Percentiles rank a stretch among this genome's conserved stretches.
phyloP scores from a whole-genome alignment of 1,140 invertebrate species.

The Holotrichia oblita region DNA sequence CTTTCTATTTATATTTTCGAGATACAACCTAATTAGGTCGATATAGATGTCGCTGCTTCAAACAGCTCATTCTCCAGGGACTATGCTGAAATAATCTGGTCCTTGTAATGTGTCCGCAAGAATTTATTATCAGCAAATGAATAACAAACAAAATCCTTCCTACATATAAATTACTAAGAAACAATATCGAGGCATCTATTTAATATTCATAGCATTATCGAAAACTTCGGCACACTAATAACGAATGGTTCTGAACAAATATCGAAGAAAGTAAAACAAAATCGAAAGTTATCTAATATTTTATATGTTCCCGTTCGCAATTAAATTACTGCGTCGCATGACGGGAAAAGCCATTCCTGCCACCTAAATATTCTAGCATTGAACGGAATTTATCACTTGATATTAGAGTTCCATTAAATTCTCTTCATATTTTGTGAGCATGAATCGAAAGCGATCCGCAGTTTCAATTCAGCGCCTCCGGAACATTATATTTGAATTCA shows the following conservation, averaged over 20 bases:
- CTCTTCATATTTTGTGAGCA: constrained; percentile 27
- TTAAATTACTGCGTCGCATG: not conserved
- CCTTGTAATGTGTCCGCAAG: too few species aligned
- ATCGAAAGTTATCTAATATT: not conserved
- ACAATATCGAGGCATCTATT: not conserved
- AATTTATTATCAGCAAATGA: too few species aligned
- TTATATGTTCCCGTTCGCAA: not conserved
- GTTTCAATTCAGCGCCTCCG: constrained; percentile 23
- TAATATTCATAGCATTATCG: not conserved
- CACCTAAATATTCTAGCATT: not conserved
- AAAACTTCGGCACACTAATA: not conserved
- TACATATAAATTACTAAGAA: not conserved
- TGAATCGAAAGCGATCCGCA: constrained; percentile 19
- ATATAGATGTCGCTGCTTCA: too few species aligned
- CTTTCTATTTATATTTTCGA: too few species aligned
- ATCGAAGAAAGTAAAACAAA: not conserved
- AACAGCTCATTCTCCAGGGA: too few species aligned
- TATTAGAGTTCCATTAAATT: constrained; percentile 20
- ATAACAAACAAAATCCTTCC: too few species aligned
- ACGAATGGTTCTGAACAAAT: not conserved
- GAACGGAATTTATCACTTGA: constrained; percentile 26
- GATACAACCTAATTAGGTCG: too few species aligned
- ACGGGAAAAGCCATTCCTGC: not conserved
- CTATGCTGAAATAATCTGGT: too few species aligned
- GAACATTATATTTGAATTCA: constrained; percentile 33